Evolutionary conservation across 2,888 invertebrate species (phyloP).

Genomic region (Antheraea assamensis): DNA sequence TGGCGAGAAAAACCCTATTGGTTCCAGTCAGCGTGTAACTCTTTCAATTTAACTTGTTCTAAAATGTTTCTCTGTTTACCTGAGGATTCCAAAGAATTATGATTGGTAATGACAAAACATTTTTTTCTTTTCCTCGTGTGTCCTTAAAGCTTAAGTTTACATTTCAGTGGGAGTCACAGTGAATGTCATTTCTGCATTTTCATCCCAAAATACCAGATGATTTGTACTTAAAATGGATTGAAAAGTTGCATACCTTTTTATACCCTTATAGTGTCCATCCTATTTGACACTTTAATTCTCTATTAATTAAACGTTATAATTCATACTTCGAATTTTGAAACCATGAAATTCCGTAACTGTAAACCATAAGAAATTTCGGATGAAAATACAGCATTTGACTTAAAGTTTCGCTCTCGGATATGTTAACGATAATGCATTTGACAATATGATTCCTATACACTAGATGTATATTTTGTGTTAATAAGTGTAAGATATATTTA

Average conservation of each 20-base stretch:
- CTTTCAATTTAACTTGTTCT: slow-evolving; percentile 88
- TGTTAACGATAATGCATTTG: slow-evolving; percentile 35
- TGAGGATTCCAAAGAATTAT: slow-evolving; percentile 83
- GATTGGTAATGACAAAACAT: slow-evolving; percentile 45
- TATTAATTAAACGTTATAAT: not conserved
- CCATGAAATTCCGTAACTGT: not conserved
- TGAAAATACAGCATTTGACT: slow-evolving; percentile 4
- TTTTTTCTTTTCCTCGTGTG: not conserved
- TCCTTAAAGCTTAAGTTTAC: not conserved
- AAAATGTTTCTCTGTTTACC: slow-evolving; percentile 92
- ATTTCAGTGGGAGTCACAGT: not conserved
- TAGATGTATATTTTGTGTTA: slow-evolving; percentile 32
- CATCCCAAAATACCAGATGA: not conserved
- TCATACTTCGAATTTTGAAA: not conserved
- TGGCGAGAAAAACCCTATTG: slow-evolving; percentile 90
- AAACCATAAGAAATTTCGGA: not conserved
- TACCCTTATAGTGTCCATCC: not conserved
- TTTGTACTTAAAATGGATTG: slow-evolving; percentile 5
- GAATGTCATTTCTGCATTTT: not conserved
- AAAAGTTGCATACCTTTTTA: not conserved
- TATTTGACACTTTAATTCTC: not conserved
- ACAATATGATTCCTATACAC: slow-evolving; percentile 43
- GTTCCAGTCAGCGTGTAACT: slow-evolving; percentile 85
- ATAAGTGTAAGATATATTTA: slow-evolving; percentile 30
- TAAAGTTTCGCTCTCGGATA: slow-evolving; percentile 32